Base-by-base conservation (phyloP, 2,113 vertebrate genomes). In the Ammodytes marinus region DNA sequence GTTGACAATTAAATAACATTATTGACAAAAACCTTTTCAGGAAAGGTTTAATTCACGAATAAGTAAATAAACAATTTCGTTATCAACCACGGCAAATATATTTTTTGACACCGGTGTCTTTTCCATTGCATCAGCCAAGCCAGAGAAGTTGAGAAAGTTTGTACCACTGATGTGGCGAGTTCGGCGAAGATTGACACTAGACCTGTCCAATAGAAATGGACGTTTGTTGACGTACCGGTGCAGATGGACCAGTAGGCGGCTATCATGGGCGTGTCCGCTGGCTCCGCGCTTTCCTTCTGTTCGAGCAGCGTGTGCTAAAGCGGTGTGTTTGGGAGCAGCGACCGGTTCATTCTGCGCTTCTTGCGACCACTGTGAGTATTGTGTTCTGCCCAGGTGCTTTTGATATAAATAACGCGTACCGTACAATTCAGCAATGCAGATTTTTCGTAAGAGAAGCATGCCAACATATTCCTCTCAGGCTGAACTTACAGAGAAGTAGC, bases 101-200 rank as follows among this genome's bases (percentile, higher is more conserved):
- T 57, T 0, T 2, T 15, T 2, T 73, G 13, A 49, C 78, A 66
- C 47, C 47, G 6, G 11, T 0, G 19, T 47, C 82, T 80, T 87
- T 89, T 85, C 27, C 60, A 66, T 96, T 96, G 95, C 95, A 95
- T 96, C 95, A 96, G 93, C 94, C 95, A 69, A 10, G 6, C 39
- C 53, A 15, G 15, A 13, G 17, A 52, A 59, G 27, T 27, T 27
- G 27, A 27, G 27, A 27, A 27, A 27, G 27, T 75, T 57, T 40
- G n/a, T 47, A 17, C 63, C 55, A 42, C 0, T 71, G 47, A 64
- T 57, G 77, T 58, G 76, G 82, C 87, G 85, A 74, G 86, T 10
- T 75, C 17, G 13, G 2, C 6, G 43, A 12, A 55, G 83, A 95
- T 27, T 81, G 94, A 93, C 80, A 91, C 52, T 0, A 2, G 4